phyloP scores from a whole-genome alignment of 1,140 invertebrate species.

The Euwallacea fornicatus region DNA sequence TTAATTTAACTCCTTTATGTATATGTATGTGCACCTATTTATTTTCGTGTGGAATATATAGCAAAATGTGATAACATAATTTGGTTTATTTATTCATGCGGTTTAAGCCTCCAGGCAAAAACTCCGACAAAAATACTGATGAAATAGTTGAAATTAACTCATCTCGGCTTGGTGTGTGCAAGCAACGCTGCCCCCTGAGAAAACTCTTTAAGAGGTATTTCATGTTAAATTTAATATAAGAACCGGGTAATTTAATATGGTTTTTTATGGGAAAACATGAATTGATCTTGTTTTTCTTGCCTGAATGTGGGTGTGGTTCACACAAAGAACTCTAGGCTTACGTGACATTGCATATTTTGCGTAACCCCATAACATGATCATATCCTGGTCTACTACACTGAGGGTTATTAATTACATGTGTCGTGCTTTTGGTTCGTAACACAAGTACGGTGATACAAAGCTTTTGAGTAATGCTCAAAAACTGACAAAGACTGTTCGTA shows the following conservation, averaged over 20 bases:
- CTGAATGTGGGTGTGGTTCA: constrained; percentile 11
- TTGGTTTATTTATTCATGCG: no score
- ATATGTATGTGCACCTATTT: constrained; percentile 18
- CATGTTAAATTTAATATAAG: no score
- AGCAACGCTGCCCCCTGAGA: neutral
- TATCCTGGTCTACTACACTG: constrained; percentile 1
- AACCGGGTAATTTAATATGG: neutral
- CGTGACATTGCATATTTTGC: constrained; percentile 16
- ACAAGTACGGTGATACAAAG: no score
- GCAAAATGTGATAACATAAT: constrained; percentile 4
- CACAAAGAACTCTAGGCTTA: constrained; percentile 13
- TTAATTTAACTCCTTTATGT: constrained; percentile 6
- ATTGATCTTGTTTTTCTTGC: constrained; percentile 15
- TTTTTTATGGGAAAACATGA: constrained; percentile 11
- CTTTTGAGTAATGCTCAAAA: no score
- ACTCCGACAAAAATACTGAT: no score
- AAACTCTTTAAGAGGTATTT: no score
- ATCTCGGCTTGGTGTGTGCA: no score
- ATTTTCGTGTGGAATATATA: constrained; percentile 8
- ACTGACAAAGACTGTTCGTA: no score
- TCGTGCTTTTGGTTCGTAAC: no score
- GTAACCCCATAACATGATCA: neutral
- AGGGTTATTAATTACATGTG: no score
- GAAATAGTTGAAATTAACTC: no score
- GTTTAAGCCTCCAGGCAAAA: no score